A percentile compares a stretch with the other conserved stretches of the same genome.
Evolutionary conservation across 1,140 invertebrate genomes (phyloP).

Genomic region (Dryas iulia): DNA sequence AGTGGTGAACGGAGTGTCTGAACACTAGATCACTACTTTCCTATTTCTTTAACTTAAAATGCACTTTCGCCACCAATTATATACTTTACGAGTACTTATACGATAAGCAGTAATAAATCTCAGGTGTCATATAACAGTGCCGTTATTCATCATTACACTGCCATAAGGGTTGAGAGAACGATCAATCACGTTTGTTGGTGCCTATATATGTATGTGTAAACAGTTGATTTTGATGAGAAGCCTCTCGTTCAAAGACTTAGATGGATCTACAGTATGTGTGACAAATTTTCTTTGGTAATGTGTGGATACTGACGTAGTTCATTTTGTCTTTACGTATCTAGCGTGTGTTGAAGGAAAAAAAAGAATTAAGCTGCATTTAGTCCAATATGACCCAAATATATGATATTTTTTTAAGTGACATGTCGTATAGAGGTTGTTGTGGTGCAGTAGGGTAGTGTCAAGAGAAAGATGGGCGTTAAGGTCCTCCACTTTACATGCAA

Average conservation of each 20-base stretch:
- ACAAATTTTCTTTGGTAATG: background rate
- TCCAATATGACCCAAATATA: no score
- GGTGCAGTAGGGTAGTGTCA: no score
- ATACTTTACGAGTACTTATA: background rate
- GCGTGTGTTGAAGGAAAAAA: no score
- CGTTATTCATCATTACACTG: slow-evolving; percentile 12
- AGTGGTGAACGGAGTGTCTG: no score
- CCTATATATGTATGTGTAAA: slow-evolving; percentile 2
- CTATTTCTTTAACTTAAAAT: background rate
- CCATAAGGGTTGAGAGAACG: slow-evolving; percentile 9
- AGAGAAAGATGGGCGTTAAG: no score
- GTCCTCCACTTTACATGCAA: no score
- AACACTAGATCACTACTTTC: no score
- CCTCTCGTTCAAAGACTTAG: background rate
- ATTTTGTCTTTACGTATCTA: no score
- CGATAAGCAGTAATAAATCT: slow-evolving; percentile 8
- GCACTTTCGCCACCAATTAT: background rate
- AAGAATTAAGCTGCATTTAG: no score
- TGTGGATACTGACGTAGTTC: no score
- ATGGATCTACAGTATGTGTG: background rate
- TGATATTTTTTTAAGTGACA: no score
- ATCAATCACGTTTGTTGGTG: slow-evolving; percentile 12
- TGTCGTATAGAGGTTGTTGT: no score
- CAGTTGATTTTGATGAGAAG: background rate
- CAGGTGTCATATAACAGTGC: background rate